phyloP scores from a whole-genome alignment of 2,797 vertebrate species.

The Microctenopoma stevenorrisi region DNA sequence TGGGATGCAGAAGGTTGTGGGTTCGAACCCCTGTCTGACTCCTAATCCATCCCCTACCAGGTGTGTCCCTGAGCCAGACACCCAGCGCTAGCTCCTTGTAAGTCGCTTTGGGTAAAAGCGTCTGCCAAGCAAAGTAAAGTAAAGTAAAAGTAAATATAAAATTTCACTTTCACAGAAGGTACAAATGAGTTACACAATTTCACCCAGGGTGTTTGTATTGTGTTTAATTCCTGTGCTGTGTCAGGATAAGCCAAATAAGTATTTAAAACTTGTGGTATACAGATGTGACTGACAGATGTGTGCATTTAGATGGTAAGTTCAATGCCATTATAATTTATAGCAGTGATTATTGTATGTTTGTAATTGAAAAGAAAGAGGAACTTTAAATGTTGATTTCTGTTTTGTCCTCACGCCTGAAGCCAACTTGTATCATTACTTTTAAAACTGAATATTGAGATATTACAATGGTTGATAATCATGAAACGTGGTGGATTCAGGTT shows the following conservation, averaged over 20 bases:
- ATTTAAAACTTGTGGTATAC: conserved; percentile 60
- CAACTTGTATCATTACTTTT: conserved; percentile 10
- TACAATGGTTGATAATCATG: conserved; percentile 31
- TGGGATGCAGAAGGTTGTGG: no score
- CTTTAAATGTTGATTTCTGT: conserved; percentile 41
- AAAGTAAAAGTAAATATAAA: no score
- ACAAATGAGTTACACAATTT: no score
- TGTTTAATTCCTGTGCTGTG: conserved; percentile 34
- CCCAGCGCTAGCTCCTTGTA: no score
- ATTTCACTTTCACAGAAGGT: no score
- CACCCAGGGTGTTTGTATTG: conserved; percentile 24
- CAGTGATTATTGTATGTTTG: conserved; percentile 4
- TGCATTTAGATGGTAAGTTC: conserved; percentile 4
- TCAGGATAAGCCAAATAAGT: conserved; percentile 23
- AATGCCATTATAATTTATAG: conserved; percentile 20
- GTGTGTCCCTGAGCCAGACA: no score
- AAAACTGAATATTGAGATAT: conserved; percentile 13
- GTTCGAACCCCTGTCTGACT: no score
- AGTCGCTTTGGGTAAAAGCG: no score
- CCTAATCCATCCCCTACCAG: no score
- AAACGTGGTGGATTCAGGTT: conserved; percentile 4
- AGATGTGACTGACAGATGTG: conserved; percentile 71
- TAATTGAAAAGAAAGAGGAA: no score
- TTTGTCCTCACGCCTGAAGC: conserved; percentile 43
- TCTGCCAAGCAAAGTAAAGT: no score